These are phyloP conservation scores for Lepetodrilus schrolli DNA, from an alignment of 2,888 invertebrate species.

Conservation along the genomic window DNA sequence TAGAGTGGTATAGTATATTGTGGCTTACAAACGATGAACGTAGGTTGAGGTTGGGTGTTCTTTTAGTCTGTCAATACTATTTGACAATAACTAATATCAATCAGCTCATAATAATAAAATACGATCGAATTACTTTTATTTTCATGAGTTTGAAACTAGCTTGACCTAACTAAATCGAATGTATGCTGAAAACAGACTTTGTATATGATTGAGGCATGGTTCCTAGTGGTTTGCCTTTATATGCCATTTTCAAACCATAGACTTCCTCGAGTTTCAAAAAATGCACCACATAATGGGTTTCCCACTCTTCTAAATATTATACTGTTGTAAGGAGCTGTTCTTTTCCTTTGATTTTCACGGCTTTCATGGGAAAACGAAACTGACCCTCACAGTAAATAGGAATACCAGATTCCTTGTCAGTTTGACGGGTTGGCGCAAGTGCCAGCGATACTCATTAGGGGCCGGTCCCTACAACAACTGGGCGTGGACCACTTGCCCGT, in stretches of 20 bases:
- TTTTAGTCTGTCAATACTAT: too few species aligned
- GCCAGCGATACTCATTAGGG: background rate
- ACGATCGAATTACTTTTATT: too few species aligned
- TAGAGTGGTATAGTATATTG: too few species aligned
- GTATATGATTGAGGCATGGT: too few species aligned
- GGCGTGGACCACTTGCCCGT: background rate
- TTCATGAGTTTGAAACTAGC: too few species aligned
- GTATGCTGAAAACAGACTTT: too few species aligned
- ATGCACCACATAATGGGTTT: background rate
- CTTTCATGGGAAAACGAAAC: conserved; percentile 26
- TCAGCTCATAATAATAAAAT: too few species aligned
- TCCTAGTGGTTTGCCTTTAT: background rate
- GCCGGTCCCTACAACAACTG: background rate
- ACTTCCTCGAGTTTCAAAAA: background rate
- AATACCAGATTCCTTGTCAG: background rate
- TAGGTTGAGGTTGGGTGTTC: too few species aligned
- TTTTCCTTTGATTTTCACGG: conserved; percentile 4
- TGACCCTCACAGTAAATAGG: conserved; percentile 9
- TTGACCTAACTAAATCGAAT: too few species aligned
- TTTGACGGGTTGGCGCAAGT: conserved; percentile 18
- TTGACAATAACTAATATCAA: too few species aligned
- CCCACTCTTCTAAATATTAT: background rate
- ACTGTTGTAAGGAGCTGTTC: background rate
- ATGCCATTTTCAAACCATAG: background rate
- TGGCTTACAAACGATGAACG: too few species aligned